Evolutionary conservation across 2,113 vertebrate species (phyloP).

Genomic region (Xiphophorus couchianus): DNA sequence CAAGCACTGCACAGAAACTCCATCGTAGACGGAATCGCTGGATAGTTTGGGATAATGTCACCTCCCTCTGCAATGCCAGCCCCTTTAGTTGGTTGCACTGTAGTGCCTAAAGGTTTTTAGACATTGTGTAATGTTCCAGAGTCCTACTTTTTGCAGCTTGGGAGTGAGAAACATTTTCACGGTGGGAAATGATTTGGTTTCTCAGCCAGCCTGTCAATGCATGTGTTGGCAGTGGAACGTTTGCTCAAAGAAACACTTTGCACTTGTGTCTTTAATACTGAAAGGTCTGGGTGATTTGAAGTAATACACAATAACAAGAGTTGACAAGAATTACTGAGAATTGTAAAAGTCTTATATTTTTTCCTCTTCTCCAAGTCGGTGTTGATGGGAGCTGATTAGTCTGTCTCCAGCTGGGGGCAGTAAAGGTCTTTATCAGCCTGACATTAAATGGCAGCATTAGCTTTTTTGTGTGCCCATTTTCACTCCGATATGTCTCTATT

Average conservation of each 20-base stretch:
- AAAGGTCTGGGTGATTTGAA: not conserved
- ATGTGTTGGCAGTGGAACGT: not conserved
- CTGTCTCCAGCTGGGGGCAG: constrained; percentile 65
- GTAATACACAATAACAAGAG: not conserved
- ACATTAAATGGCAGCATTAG: constrained; percentile 23
- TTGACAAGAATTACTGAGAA: not conserved
- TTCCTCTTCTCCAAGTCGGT: constrained; percentile 1
- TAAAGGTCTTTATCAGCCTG: constrained; percentile 55
- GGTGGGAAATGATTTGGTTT: not conserved
- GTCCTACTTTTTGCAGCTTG: constrained; percentile 44
- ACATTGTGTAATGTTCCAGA: constrained; percentile 55
- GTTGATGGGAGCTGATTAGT: not conserved
- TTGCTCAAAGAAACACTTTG: not conserved
- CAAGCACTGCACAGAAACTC: constrained; percentile 13
- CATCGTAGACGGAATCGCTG: constrained; percentile 37
- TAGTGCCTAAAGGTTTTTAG: constrained; percentile 72
- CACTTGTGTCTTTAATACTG: not conserved
- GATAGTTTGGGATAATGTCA: constrained; percentile 66
- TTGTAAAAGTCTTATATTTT: constrained; percentile 6
- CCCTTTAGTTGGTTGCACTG: constrained; percentile 70
- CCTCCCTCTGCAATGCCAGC: constrained; percentile 56
- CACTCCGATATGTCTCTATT: constrained; percentile 50
- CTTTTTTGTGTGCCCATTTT: constrained; percentile 18
- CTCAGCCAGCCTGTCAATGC: not conserved
- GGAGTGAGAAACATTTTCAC: constrained; percentile 35